Base-by-base conservation (phyloP, 2,797 vertebrate genomes). In the Anniella stebbinsi region DNA sequence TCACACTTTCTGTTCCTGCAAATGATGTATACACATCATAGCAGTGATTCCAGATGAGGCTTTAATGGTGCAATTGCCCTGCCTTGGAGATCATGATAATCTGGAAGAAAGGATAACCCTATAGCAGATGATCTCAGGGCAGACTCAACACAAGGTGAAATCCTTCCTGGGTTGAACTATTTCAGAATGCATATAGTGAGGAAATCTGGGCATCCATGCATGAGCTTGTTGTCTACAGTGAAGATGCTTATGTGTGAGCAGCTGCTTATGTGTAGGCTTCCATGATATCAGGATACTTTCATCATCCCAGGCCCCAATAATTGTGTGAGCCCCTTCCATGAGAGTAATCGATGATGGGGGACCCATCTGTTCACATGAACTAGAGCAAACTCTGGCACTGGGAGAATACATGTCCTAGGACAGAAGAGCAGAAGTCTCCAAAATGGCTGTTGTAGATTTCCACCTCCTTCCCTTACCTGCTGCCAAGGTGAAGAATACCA, bases 401-500 rank as follows among this genome's bases (percentile, higher is more conserved):
- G 25, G 75, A 81, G 69, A 60, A 18, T 6, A n/a, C 10, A n/a
- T 4, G 2, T 13, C 8, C 69, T 70, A 3, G 69, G 36, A 38
- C 57, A 18, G 13, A 78, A 76, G 69, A 48, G 72, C 57, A 17
- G 0, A 2, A 84, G 76, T 30, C 38, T 69, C 41, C 63, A 38
- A 60, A 84, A 86, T 77, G 30, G 10, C 67, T 72, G 30, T 2
- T 60, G 13, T 57, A 73, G 3, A 73, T 75, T 57, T 28, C 54
- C 12, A 41, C 1, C 67, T 33, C 54, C 11, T 18, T 0, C 0
- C 51, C 94, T 75, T 96, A 99, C 99, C 98, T 98, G 98, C 93
- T 98, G 98, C 99, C 99, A 99, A 13, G 98, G 98, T 0, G 98
- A 99, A 0, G 98, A 96, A 91, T 98, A 99, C 99, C 99, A 99